These are phyloP conservation scores for Ricordea florida DNA, from an alignment of 92 coral and sea anemone species.

Conservation along the genomic window DNA sequence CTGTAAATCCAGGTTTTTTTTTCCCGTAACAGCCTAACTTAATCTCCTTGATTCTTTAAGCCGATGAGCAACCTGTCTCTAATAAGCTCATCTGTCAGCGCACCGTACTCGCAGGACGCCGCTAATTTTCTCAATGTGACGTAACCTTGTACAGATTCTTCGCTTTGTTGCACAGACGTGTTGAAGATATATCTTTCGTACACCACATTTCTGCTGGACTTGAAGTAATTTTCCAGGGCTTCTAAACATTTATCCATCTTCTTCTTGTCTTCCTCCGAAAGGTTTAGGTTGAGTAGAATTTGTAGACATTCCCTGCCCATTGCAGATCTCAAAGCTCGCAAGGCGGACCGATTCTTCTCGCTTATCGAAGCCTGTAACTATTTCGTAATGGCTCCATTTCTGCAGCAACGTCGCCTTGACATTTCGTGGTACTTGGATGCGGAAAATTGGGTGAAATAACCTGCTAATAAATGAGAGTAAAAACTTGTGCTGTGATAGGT, in stretches of 20 bases:
- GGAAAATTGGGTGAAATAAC: conserved; percentile 25
- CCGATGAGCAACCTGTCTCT: conserved; percentile 63
- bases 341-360: conserved; percentile 9
- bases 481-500: too few species aligned
- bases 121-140: conserved; percentile 37
- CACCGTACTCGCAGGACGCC: conserved; percentile 47
- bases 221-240: conserved; percentile 43
- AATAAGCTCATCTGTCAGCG: conserved; percentile 46
- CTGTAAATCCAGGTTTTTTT: conserved; percentile 30
- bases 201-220: conserved; percentile 52
- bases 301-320: conserved; percentile 47
- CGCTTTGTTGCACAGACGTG: conserved; percentile 37
- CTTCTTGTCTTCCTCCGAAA: conserved; percentile 9
- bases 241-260: conserved; percentile 2
- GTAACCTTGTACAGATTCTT: conserved; percentile 43
- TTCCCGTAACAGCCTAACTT: conserved; percentile 46
- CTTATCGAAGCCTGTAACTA: too few species aligned
- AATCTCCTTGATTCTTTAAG: too few species aligned
- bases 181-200: conserved; percentile 38
- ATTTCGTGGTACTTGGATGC: conserved; percentile 24
- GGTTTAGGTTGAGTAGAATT: conserved; percentile 8
- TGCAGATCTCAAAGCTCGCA: conserved; percentile 43
- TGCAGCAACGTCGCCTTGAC: conserved; percentile 41
- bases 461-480: too few species aligned
- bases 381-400: conserved; percentile 53